These are phyloP conservation scores for Rhinogobius similis DNA, from an alignment of 2,113 vertebrate species.

Conservation along the genomic window DNA sequence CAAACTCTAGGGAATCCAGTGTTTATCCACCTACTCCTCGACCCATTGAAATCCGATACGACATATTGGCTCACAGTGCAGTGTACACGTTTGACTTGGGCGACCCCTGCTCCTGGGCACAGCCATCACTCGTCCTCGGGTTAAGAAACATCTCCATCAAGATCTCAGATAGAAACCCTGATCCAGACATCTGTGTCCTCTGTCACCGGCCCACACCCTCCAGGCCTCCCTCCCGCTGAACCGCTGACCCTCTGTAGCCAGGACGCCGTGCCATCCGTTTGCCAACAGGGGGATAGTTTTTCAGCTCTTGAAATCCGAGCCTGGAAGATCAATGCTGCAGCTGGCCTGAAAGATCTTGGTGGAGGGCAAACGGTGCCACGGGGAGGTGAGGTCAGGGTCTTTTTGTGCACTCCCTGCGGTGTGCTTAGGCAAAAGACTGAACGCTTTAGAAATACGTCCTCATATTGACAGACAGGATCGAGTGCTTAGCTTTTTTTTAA, in stretches of 20 bases:
- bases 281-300: slow-evolving; percentile 79
- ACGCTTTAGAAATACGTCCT: slow-evolving; percentile 54
- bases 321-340: slow-evolving; percentile 75
- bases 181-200: slow-evolving; percentile 50
- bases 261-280: slow-evolving; percentile 67
- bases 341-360: slow-evolving; percentile 61
- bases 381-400: slow-evolving; percentile 64
- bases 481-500: not conserved
- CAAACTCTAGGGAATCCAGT: not conserved
- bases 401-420: slow-evolving; percentile 60
- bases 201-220: slow-evolving; percentile 37
- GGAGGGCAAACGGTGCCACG: slow-evolving; percentile 18
- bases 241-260: slow-evolving; percentile 56
- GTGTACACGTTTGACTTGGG: slow-evolving; percentile 30
- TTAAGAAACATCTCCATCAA: slow-evolving; percentile 46
- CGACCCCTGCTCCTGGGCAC: slow-evolving; percentile 63
- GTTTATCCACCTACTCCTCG: not conserved
- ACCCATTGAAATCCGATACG: not conserved
- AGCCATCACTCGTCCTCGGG: slow-evolving; percentile 37
- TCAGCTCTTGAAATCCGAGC: slow-evolving; percentile 76
- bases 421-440: slow-evolving; percentile 60
- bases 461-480: slow-evolving; percentile 30
- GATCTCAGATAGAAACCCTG: slow-evolving; percentile 16
- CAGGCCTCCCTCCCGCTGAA: slow-evolving; percentile 47
- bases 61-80: slow-evolving; percentile 11